Conservation (phyloP, 2,113 vertebrate species). For the Percopsis transmontana region DNA sequence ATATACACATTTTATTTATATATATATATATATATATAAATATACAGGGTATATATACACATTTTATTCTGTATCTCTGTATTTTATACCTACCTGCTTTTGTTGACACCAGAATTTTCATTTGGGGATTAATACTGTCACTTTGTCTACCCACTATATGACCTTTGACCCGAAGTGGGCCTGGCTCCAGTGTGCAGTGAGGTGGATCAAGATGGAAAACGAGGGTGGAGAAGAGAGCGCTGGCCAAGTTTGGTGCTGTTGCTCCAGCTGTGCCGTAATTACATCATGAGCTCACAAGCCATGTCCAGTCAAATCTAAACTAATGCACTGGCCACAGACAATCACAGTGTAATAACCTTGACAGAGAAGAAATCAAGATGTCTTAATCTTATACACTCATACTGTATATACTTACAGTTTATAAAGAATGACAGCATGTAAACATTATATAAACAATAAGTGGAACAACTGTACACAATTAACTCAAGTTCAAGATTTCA, state of each 20-base stretch:
- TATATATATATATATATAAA: too few species aligned
- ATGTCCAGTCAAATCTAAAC: conserved; percentile 62
- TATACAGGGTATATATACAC: too few species aligned
- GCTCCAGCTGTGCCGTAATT: conserved; percentile 54
- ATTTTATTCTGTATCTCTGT: too few species aligned
- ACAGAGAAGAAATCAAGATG: conserved; percentile 21
- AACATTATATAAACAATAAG: conserved; percentile 40
- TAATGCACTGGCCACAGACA: conserved; percentile 40
- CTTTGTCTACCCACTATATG: too few species aligned
- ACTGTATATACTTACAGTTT: too few species aligned
- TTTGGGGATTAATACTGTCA: too few species aligned
- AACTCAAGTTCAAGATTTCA: conserved; percentile 41
- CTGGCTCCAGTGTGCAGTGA: conserved; percentile 14
- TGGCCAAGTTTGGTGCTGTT: conserved; percentile 46
- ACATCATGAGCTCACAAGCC: conserved; percentile 59
- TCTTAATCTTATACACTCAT: conserved; percentile 21
- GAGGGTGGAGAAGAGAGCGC: conserved; percentile 28
- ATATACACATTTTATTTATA: too few species aligned
- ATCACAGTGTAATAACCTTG: conserved; percentile 46
- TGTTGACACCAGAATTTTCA: too few species aligned
- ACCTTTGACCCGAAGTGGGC: conserved; percentile 2
- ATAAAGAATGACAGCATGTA: conserved; percentile 23
- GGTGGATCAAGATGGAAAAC: conserved; percentile 9
- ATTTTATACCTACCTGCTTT: too few species aligned
- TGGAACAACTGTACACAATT: conserved; percentile 33